These are phyloP conservation scores for Phrynosoma blainvillii DNA, from an alignment of 2,113 vertebrate genomes.

Conservation along the genomic window DNA sequence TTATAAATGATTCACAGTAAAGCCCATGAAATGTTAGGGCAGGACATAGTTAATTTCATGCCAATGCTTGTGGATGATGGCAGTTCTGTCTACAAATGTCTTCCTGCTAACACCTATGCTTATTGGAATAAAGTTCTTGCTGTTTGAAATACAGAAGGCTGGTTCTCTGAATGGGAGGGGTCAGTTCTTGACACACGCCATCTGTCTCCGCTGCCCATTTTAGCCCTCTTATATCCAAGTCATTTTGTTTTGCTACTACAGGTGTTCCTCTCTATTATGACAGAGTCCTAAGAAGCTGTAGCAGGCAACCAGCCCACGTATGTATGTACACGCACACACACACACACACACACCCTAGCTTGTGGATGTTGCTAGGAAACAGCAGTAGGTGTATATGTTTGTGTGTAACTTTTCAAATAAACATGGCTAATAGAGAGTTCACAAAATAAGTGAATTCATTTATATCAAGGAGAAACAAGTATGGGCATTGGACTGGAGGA, in stretches of 20 bases:
- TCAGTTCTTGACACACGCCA: not conserved
- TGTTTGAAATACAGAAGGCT: too few relatives aligned
- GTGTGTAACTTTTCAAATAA: not conserved
- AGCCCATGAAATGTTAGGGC: too few relatives aligned
- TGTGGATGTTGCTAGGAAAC: conserved; percentile 24
- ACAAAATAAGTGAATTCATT: not conserved
- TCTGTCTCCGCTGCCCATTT: not conserved
- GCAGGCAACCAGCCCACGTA: not conserved
- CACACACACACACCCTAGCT: not conserved
- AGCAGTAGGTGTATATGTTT: not conserved
- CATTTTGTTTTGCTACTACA: not conserved
- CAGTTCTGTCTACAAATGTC: too few relatives aligned
- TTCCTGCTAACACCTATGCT: too few relatives aligned
- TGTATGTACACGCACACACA: not conserved
- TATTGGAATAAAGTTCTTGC: too few relatives aligned
- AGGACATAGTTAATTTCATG: too few relatives aligned
- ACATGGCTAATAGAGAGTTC: conserved; percentile 2
- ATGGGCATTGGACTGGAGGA: not conserved
- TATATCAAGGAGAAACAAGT: conserved; percentile 16
- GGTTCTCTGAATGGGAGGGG: too few relatives aligned
- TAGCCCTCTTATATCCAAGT: not conserved
- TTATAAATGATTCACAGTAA: too few relatives aligned
- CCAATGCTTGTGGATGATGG: too few relatives aligned
- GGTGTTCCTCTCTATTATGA: not conserved
- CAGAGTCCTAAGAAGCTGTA: not conserved